Percentiles rank a stretch among this genome's conserved stretches.
These are phyloP conservation scores for Heterodera filipjevi DNA, from an alignment of 2,888 invertebrate genomes.

Conservation along the genomic window DNA sequence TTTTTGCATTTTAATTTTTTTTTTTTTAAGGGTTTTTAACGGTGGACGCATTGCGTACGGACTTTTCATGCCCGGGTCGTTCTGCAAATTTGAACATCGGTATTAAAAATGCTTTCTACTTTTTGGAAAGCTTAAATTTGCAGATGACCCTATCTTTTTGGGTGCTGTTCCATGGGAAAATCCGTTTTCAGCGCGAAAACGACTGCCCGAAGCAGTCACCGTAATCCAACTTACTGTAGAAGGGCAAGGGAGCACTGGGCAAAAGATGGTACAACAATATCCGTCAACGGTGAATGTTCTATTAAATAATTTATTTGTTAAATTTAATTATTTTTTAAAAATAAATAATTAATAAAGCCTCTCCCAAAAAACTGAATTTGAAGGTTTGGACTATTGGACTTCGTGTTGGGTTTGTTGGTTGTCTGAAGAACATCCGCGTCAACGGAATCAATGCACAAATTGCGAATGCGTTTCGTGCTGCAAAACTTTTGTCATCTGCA, in stretches of 20 bases:
- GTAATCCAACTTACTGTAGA: conserved; percentile 13
- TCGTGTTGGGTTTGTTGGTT: conserved; percentile 55
- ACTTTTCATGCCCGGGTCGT: conserved; percentile 63
- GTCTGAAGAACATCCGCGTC: conserved; percentile 61
- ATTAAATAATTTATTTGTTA: neutral
- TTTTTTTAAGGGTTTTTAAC: conserved; percentile 15
- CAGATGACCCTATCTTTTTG: conserved; percentile 53
- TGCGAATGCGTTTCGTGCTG: conserved; percentile 46
- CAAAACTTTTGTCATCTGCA: conserved; percentile 5
- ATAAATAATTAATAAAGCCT: too few relatives aligned
- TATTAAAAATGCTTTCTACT: neutral
- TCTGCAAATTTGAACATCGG: conserved; percentile 62
- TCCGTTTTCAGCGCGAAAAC: conserved; percentile 37
- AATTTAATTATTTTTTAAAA: neutral
- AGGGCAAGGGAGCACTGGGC: neutral
- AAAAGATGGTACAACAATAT: neutral
- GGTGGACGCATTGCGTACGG: conserved; percentile 60
- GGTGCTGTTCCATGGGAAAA: conserved; percentile 49
- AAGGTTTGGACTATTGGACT: conserved; percentile 46
- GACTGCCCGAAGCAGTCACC: conserved; percentile 40
- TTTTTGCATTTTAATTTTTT: too few relatives aligned
- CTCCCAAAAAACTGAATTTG: too few relatives aligned
- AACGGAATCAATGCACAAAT: conserved; percentile 64
- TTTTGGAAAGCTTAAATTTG: neutral
- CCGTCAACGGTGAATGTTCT: conserved; percentile 4